Evolutionary conservation across 1,140 invertebrate genomes (phyloP).

Genomic region (Drosophila tristis): DNA sequence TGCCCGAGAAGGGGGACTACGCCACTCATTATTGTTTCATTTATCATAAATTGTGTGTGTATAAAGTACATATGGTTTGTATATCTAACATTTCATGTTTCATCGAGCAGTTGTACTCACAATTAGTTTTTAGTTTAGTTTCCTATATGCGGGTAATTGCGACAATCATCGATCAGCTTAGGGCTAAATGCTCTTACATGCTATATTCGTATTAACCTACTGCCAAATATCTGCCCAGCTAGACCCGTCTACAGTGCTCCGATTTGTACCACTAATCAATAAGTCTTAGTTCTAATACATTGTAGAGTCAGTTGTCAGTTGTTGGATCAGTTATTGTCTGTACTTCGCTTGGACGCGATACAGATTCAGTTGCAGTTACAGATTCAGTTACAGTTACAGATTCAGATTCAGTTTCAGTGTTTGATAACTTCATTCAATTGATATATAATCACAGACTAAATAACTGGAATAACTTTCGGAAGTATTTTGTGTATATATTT

Average conservation of each 20-base stretch:
- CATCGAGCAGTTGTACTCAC: conserved; percentile 64
- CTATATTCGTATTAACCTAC: conserved; percentile 71
- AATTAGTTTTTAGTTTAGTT: conserved; percentile 58
- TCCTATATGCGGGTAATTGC: conserved; percentile 44
- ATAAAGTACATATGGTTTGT: conserved; percentile 25
- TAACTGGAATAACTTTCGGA: conserved; percentile 78
- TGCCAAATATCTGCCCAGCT: conserved; percentile 78
- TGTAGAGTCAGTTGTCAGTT: conserved; percentile 27
- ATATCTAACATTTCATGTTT: conserved; percentile 64
- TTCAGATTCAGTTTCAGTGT: conserved; percentile 43
- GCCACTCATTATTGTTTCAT: conserved; percentile 74
- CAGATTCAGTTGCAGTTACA: conserved; percentile 47
- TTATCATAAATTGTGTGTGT: conserved; percentile 24
- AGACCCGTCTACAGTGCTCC: conserved; percentile 61
- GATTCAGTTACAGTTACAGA: conserved; percentile 39
- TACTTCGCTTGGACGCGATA: conserved; percentile 44
- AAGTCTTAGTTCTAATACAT: conserved; percentile 48
- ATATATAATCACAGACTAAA: conserved; percentile 73
- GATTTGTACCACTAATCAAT: conserved; percentile 32
- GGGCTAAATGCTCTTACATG: conserved; percentile 38
- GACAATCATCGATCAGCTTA: conserved; percentile 46
- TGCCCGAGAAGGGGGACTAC: conserved; percentile 12
- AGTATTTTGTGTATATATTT: conserved; percentile 53
- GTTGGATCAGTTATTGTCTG: conserved; percentile 36
- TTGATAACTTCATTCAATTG: conserved; percentile 60